phyloP scores from a whole-genome alignment of 2,888 invertebrate genomes.

The Corythucha ciliata region DNA sequence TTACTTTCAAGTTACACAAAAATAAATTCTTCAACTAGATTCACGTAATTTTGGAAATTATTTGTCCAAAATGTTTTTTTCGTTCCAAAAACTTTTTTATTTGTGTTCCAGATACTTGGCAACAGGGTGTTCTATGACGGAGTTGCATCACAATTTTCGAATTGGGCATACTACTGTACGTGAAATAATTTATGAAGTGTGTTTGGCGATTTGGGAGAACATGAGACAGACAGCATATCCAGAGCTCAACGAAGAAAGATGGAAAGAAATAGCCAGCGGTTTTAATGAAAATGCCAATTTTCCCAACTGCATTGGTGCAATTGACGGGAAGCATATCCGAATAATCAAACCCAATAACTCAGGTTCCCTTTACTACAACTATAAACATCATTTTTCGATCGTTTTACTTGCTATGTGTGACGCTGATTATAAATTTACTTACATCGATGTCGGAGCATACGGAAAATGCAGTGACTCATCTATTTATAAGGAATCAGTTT shows the following conservation, averaged over 20 bases:
- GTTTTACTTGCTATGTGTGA: constrained; percentile 19
- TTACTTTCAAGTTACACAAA: too few relatives aligned
- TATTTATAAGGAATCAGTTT: constrained; percentile 13
- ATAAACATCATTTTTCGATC: constrained; percentile 30
- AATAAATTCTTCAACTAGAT: too few relatives aligned
- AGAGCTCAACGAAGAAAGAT: constrained; percentile 21
- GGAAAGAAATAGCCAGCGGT: constrained; percentile 23
- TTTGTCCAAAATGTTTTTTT: too few relatives aligned
- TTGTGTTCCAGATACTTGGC: constrained; percentile 23
- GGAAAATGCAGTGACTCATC: constrained; percentile 15
- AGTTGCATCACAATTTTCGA: constrained; percentile 20
- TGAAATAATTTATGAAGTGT: constrained; percentile 20
- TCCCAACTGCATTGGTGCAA: constrained; percentile 31
- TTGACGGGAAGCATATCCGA: constrained; percentile 37
- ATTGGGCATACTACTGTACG: constrained; percentile 21
- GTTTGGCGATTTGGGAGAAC: constrained; percentile 10
- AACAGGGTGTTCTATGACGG: constrained; percentile 20
- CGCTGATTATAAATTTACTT: constrained; percentile 24
- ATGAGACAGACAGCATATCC: constrained; percentile 20
- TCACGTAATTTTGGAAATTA: too few relatives aligned
- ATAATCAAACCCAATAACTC: constrained; percentile 34
- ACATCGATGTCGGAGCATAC: constrained; percentile 21
- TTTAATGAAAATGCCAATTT: constrained; percentile 34
- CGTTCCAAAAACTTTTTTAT: too few relatives aligned
- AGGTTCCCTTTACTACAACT: constrained; percentile 36